phyloP scores from a whole-genome alignment of 2,888 invertebrate species.

The Capitulum mitella region DNA sequence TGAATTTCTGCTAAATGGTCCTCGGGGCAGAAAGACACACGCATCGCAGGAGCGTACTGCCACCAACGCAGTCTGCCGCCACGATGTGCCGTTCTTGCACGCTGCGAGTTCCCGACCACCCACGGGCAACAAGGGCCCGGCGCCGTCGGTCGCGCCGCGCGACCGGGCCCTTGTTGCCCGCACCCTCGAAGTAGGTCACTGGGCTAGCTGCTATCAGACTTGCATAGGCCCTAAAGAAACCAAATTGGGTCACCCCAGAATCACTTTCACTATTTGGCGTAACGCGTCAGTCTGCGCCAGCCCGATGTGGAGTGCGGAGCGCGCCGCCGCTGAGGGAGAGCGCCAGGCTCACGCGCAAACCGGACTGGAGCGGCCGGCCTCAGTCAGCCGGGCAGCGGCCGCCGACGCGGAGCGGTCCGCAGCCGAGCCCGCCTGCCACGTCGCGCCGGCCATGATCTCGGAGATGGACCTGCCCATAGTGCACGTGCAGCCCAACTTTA shows the following conservation, averaged over 20 bases:
- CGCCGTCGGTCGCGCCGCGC: neutral
- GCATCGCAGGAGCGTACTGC: neutral
- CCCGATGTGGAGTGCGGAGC: neutral
- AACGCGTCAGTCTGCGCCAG: neutral
- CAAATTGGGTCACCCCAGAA: constrained; percentile 20
- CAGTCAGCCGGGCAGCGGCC: neutral
- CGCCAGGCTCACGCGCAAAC: neutral
- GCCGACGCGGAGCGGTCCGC: neutral
- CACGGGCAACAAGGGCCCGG: constrained; percentile 10
- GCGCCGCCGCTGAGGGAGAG: too few relatives aligned
- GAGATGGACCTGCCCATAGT: constrained; percentile 12
- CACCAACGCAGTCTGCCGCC: neutral
- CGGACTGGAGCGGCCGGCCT: neutral
- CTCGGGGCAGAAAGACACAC: neutral
- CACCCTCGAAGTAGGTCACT: constrained; percentile 21
- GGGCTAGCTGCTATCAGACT: constrained; percentile 25
- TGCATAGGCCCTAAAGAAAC: constrained; percentile 24
- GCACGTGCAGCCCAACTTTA: neutral
- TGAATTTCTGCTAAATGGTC: neutral
- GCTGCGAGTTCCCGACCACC: neutral
- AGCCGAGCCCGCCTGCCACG: neutral
- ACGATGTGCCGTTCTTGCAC: constrained; percentile 11
- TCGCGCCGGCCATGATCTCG: neutral
- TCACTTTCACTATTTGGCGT: constrained; percentile 18
- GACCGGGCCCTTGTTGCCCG: constrained; percentile 3